A percentile compares a stretch with the other conserved stretches of the same genome.
Conservation (phyloP, 2,797 vertebrate genomes). For the Arctocebus calabarensis region DNA sequence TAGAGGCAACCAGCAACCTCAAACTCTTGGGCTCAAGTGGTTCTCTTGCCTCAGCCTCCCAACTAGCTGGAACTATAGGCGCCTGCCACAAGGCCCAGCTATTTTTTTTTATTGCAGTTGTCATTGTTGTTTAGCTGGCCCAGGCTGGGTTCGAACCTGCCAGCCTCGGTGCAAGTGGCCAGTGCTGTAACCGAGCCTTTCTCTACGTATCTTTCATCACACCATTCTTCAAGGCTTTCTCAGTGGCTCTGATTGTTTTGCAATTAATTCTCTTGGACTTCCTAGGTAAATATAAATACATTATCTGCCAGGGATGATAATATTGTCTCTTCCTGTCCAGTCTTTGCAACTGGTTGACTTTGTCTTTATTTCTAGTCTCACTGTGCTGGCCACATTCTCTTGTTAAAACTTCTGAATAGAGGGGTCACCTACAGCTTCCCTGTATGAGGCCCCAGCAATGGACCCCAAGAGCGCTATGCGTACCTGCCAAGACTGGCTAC, state of each 20-base stretch:
- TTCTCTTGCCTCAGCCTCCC: too few species aligned
- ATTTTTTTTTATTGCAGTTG: too few species aligned
- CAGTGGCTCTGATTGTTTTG: not conserved
- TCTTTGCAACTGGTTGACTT: not conserved
- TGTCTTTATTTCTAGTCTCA: not conserved
- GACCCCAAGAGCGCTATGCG: not conserved
- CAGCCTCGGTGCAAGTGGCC: too few species aligned
- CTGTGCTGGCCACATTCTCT: not conserved
- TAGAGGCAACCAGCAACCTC: too few species aligned
- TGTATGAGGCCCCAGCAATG: not conserved
- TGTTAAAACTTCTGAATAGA: not conserved
- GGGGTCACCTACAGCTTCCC: not conserved
- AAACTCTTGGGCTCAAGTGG: too few species aligned
- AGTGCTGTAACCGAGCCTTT: too few species aligned
- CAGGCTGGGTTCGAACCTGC: too few species aligned
- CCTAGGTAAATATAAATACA: conserved; percentile 40
- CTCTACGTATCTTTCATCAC: not conserved
- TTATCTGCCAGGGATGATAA: conserved; percentile 23
- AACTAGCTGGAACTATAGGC: too few species aligned
- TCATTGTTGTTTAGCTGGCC: too few species aligned
- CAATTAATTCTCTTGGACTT: not conserved
- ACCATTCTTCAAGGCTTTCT: not conserved
- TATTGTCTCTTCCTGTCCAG: not conserved
- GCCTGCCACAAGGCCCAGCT: too few species aligned
- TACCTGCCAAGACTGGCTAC: not conserved